Evolutionary conservation across 2,113 vertebrate species (phyloP), one percentile per base, ranked within the genome.

Genomic region (Formicarius rufipectus): DNA sequence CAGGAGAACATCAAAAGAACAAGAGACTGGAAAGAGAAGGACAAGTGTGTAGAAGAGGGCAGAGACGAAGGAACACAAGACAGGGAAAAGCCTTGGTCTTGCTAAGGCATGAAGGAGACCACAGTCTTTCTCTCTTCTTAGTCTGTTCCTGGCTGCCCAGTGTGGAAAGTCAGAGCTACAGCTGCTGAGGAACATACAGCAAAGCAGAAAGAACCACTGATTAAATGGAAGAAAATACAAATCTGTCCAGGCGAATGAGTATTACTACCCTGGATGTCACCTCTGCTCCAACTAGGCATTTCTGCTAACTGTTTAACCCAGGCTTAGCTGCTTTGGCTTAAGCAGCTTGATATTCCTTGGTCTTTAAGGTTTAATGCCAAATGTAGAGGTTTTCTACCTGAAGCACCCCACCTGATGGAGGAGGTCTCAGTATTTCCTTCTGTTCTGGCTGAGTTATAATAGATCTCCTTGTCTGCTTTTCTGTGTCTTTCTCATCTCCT

Each of bases 151-250:
- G 68, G 84, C 56, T 78, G 35, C 28, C 30, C 2, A 2, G 14
- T 0, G 0, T 72, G 80, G 84, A 87, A 95, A 94, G 16, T 25
- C n/a, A 89, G 56, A 44, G 39, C 52, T 90, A 35, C 33, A 75
- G 42, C 62, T 75, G 66, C 62, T 0, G 9, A 91, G 69, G 63
- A 97, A 67, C 56, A 47, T 30, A 72, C 40, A 84, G 69, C 1
- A 1, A 89, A 84, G 56, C 69, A 91, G 69, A 45, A 33, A 91
- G 86, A 78, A 44, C 10, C 66, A 80, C 71, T 50, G 84, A 85
- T 85, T 87, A 85, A 96, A 88, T 67, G 87, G 95, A 97, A 96
- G 91, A 96, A 94, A 91, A 90, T 56, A 90, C 35, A 80, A 60
- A 52, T 23, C 56, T 71, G 53, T 80, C 67, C 81, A 89, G 73